A percentile compares a stretch with the other conserved stretches of the same genome.
Conservation (phyloP, 2,888 invertebrate genomes). For the Mayetiola destructor region DNA sequence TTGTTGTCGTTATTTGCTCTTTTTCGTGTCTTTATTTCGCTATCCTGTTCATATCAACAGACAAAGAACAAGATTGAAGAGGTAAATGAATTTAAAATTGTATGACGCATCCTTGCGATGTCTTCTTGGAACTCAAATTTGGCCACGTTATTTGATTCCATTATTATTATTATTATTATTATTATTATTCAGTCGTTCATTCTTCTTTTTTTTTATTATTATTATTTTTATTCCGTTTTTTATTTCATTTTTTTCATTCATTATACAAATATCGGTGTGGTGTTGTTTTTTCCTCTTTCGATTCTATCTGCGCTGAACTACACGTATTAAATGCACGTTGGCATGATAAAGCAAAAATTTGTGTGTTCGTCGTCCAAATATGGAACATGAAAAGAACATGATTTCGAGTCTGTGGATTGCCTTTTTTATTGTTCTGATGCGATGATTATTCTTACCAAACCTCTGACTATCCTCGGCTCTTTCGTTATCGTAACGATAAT, state of each 20-base stretch:
- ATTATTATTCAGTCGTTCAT: neutral
- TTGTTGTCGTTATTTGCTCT: too few relatives aligned
- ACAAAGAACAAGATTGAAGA: too few relatives aligned
- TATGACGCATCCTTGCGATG: conserved; percentile 7
- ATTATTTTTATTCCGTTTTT: neutral
- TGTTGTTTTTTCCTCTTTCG: neutral
- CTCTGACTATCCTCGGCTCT: too few relatives aligned
- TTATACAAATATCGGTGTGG: neutral
- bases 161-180: neutral
- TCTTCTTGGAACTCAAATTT: neutral
- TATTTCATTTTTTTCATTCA: neutral
- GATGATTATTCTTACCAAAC: neutral
- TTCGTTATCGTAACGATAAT: neutral
- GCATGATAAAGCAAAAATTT: conserved; percentile 12
- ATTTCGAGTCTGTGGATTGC: neutral
- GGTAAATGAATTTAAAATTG: neutral
- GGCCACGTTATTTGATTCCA: neutral
- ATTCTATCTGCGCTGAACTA: neutral
- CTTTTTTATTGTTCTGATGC: neutral
- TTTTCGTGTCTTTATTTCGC: too few relatives aligned
- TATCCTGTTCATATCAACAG: too few relatives aligned
- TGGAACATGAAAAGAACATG: conserved; percentile 4
- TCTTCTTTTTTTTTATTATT: neutral
- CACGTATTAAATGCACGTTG: conserved; percentile 7
- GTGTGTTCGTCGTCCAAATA: neutral